phyloP scores from a whole-genome alignment of 2,797 vertebrate species.

The Eulemur rubriventer region DNA sequence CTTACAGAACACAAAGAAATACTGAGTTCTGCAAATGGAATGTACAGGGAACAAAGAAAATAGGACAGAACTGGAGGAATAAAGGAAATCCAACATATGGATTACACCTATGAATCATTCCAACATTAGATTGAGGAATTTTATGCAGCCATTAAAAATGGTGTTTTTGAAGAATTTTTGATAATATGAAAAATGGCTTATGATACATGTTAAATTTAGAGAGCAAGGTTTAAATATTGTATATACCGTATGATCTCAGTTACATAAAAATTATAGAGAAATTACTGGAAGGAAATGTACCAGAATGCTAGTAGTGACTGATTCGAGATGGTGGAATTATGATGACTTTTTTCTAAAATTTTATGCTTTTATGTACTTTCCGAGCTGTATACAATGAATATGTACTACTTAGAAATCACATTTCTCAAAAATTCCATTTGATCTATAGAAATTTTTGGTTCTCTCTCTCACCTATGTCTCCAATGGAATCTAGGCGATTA shows the following conservation, averaged over 20 bases:
- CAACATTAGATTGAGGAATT: neutral
- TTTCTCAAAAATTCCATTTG: neutral
- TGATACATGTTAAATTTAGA: slow-evolving; percentile 47
- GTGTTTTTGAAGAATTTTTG: neutral
- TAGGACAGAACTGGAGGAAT: neutral
- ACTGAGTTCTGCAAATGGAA: neutral
- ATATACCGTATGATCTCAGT: neutral
- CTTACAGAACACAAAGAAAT: neutral
- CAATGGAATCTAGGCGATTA: neutral
- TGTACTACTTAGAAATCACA: neutral
- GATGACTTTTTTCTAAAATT: neutral
- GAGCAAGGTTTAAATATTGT: neutral
- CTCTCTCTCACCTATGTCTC: neutral
- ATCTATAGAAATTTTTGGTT: neutral
- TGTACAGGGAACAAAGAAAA: neutral
- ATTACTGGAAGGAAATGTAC: neutral
- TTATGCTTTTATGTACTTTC: slow-evolving; percentile 15
- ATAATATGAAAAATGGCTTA: neutral
- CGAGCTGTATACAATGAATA: neutral
- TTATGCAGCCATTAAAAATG: neutral
- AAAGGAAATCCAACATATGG: neutral
- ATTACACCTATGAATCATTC: neutral
- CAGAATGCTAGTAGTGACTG: neutral
- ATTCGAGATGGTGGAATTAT: neutral
- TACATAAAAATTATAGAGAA: slow-evolving; percentile 18